Base-by-base conservation (phyloP, 2,888 invertebrate genomes). In the Sabellastarte sp. region DNA sequence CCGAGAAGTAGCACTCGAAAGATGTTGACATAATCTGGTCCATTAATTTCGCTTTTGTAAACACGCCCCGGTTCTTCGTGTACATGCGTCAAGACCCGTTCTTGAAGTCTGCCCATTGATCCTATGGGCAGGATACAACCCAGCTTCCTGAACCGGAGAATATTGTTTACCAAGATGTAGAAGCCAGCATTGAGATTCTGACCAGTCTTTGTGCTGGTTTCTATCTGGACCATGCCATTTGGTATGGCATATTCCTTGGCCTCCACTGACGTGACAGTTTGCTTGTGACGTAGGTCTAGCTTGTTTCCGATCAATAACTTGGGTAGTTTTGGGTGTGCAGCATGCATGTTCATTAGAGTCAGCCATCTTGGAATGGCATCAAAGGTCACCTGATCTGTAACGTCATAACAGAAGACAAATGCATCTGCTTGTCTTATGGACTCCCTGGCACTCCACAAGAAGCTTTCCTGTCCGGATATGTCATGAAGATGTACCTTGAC, bases 211-310 rank as follows among this genome's bases (percentile, higher is more conserved):
- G 69, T 61, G 50, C 63, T 63, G 26, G 59, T 59, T 50, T 69
- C 69, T 3, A 69, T 32, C 29, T 66, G 66, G 2, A 57, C 33
- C 61, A 65, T 60, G 10, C 65, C 69, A 50, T 67, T 65, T 0
- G 69, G 69, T 15, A 69, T 69, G n/a, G 63, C 67, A 31, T 56
- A 67, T 62, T 69, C 69, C 32, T 64, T 61, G n/a, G 69, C 69
- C 15, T 50, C 24, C 2, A 61, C 57, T 2, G 53, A 52, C 5
- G 57, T 52, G 15, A 69, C 61, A n/a, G 55, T 58, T 52, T 67
- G 63, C 50, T 61, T 63, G 57, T 69, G 64, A 1, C 65, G 63
- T 26, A 69, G 51, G 32, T 69, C 69, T 15, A 50, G 26, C 57
- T 67, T 69, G 52, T 59, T 68, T 3, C 67, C 69, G 15, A 67